These are phyloP conservation scores for Hippocampus guttulatus DNA, from an alignment of 2,113 vertebrate species.

Conservation along the genomic window DNA sequence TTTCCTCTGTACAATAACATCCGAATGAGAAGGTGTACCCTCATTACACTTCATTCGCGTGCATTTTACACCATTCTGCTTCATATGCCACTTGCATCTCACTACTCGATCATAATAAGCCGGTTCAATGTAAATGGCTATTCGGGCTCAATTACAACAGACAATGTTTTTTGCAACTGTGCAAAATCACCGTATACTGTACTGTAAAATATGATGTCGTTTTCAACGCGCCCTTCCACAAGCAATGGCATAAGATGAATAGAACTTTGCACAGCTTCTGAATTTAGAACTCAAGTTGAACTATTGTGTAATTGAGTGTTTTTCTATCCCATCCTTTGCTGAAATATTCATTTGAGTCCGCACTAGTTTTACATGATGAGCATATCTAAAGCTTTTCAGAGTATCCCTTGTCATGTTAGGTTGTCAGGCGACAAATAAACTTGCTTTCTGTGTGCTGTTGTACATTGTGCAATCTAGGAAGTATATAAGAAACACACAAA, in stretches of 20 bases:
- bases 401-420: conserved; percentile 46
- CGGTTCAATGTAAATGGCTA: conserved; percentile 1
- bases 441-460: conserved; percentile 71
- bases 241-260: conserved; percentile 50
- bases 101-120: conserved; percentile 17
- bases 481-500: conserved; percentile 71
- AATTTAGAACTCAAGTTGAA: conserved; percentile 47
- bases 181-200: conserved; percentile 8
- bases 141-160: not conserved
- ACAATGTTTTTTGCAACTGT: not conserved
- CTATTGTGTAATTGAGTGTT: conserved; percentile 45
- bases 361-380: conserved; percentile 29
- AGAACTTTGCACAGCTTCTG: conserved; percentile 59
- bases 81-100: conserved; percentile 43
- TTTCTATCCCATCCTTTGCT: conserved; percentile 48
- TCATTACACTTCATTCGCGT: conserved; percentile 47
- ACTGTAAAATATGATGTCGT: conserved; percentile 32
- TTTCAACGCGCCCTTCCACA: conserved; percentile 42
- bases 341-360: conserved; percentile 41
- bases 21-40: conserved; percentile 43
- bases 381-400: conserved; percentile 44
- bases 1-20: conserved; percentile 40
- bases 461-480: conserved; percentile 72
- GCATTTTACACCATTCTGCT: conserved; percentile 37
- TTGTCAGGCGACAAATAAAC: conserved; percentile 44